These are phyloP conservation scores for Drosophila suzukii DNA, from an alignment of 1,140 invertebrate genomes.

Conservation along the genomic window DNA sequence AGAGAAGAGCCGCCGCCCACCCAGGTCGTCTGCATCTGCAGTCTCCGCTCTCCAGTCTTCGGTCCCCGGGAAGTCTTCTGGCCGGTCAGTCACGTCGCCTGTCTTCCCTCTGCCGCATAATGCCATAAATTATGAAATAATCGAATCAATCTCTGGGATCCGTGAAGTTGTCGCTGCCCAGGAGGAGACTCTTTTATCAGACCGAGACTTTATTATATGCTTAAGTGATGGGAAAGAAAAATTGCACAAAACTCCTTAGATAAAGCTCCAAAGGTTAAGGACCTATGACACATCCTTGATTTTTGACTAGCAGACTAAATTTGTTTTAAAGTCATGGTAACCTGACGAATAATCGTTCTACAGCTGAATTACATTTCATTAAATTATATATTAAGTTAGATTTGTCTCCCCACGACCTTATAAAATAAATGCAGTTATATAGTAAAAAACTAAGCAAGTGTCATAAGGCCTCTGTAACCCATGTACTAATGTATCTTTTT, in stretches of 20 bases:
- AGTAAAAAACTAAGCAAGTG: too few species aligned
- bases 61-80: slow-evolving; percentile 2
- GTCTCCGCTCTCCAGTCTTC: neutral
- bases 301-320: too few species aligned
- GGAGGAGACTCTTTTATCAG: neutral
- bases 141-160: slow-evolving; percentile 24
- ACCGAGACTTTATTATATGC: neutral
- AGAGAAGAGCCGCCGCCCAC: slow-evolving; percentile 41
- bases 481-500: too few species aligned
- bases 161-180: neutral
- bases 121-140: slow-evolving; percentile 39
- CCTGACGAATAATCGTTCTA: too few species aligned
- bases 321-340: too few species aligned
- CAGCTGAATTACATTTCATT: too few species aligned
- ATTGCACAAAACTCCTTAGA: neutral
- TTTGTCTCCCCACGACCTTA: too few species aligned
- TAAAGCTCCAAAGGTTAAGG: too few species aligned
- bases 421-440: too few species aligned
- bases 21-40: slow-evolving; percentile 26
- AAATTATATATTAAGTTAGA: too few species aligned
- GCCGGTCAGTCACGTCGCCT: slow-evolving; percentile 3
- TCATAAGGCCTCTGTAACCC: too few species aligned
- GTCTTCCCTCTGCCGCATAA: slow-evolving; percentile 5
- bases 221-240: neutral
- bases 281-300: too few species aligned